phyloP scores from a whole-genome alignment of 2,797 vertebrate genomes.

The Otolemur crassicaudatus region DNA sequence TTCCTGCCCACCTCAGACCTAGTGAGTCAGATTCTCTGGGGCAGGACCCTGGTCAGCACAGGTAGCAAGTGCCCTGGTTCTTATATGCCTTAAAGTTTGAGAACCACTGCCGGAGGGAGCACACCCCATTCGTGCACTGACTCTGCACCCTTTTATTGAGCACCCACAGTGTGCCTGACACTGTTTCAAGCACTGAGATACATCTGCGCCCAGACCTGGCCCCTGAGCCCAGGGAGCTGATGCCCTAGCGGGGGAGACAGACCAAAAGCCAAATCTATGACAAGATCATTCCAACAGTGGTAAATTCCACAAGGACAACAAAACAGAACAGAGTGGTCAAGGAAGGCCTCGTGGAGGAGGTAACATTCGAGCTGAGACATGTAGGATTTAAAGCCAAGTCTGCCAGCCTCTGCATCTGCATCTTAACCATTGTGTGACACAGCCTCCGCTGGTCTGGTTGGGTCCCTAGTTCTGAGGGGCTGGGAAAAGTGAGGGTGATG shows the following conservation, averaged over 20 bases:
- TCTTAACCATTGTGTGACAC: accelerated
- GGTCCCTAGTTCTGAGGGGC: not conserved
- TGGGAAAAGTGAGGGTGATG: not conserved
- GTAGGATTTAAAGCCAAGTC: not conserved
- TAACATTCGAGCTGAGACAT: not conserved
- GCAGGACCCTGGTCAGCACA: not conserved
- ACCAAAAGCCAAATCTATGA: not conserved
- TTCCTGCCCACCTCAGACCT: not conserved
- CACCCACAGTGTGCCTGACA: not conserved
- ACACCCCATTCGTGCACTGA: not conserved
- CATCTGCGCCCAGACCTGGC: not conserved
- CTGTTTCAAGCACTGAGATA: not conserved
- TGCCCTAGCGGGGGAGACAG: not conserved
- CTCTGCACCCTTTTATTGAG: not conserved
- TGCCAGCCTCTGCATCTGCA: accelerated
- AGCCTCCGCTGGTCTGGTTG: not conserved
- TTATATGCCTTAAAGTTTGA: not conserved
- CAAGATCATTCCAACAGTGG: not conserved
- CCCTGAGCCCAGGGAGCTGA: not conserved
- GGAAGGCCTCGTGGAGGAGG: slow-evolving; percentile 2
- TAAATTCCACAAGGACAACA: not conserved
- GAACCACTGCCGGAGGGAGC: not conserved
- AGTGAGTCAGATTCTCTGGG: not conserved
- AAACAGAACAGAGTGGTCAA: not conserved
- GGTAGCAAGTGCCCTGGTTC: not conserved